Base-by-base conservation (phyloP, 2,113 vertebrate genomes). In the Osmerus mordax region DNA sequence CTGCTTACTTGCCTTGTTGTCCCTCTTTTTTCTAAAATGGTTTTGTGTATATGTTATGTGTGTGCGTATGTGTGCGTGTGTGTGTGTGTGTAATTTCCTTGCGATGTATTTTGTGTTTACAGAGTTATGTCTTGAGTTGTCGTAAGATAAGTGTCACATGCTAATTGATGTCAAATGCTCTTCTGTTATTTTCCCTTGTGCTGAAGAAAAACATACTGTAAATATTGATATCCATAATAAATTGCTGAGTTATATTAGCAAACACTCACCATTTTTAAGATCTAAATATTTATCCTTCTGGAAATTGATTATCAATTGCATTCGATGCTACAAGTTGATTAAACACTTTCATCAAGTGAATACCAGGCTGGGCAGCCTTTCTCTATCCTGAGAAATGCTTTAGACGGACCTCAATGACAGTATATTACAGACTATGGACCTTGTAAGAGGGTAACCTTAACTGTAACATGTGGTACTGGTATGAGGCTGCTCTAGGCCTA, bases 161-260 rank as follows among this genome's bases (percentile, higher is more conserved):
- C 62, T 62, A 62, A 62, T 78, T 71, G 19, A 73, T 84, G 73
- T 70, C 78, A 59, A 79, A 70, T 62, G 71, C 72, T 73, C 67
- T 70, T 64, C 73, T 83, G 5, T 64, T 60, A 18, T 72, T 78
- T 70, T 83, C 73, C 62, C 66, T 29, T 76, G 32, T 64, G 41
- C 18, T 67, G 32, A 0, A 29, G 66, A 63, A 29, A 36, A 19
- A 74, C 83, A 74, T 76, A 68, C 60, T 85, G 80, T 88, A 86
- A 78, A 86, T 89, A 87, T 75, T 79, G 78, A 51, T 82, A 76
- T 78, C 79, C 86, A 78, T 85, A 89, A 89, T 90, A 89, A 90
- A 91, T 85, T 87, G 86, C 81, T 87, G 76, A 86, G 82, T 78
- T 83, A 55, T 84, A 84, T 84, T 84, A 83, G 76, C 63, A 76